Conservation (phyloP, 1,140 invertebrate species). For the Bombus confusus region DNA sequence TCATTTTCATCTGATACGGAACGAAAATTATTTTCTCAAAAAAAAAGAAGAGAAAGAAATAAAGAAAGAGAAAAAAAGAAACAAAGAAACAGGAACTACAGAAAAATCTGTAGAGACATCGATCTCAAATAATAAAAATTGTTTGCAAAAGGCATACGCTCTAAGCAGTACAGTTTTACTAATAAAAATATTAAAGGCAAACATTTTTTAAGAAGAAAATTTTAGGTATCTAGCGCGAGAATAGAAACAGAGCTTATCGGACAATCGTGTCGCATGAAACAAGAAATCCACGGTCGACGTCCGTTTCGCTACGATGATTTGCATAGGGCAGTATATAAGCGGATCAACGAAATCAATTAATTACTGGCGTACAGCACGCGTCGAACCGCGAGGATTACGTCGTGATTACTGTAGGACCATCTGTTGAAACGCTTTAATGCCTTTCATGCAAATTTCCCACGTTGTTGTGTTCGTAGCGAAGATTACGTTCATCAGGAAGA, state of each 20-base stretch:
- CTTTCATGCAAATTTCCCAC: constrained; percentile 66
- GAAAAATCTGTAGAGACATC: neutral
- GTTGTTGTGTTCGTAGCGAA: constrained; percentile 57
- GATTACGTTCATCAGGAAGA: constrained; percentile 58
- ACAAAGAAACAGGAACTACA: neutral
- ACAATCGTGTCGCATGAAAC: constrained; percentile 40
- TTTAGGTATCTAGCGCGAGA: neutral
- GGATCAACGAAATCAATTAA: constrained; percentile 69
- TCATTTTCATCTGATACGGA: neutral
- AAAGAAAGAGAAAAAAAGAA: too few relatives aligned
- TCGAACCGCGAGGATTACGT: constrained; percentile 63
- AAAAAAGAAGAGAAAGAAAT: too few relatives aligned
- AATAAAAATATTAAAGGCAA: neutral
- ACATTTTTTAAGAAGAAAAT: neutral
- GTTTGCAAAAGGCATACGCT: neutral
- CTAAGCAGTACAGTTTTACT: too few relatives aligned
- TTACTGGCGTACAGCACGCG: constrained; percentile 58
- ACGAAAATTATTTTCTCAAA: neutral
- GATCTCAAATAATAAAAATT: neutral
- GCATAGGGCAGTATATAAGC: constrained; percentile 66
- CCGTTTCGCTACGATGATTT: constrained; percentile 63
- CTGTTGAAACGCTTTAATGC: constrained; percentile 67
- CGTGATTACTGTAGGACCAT: constrained; percentile 66
- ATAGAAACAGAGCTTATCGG: constrained; percentile 1
- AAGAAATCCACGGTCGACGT: constrained; percentile 55